Conservation (phyloP, 2,113 vertebrate genomes). For the Galbula dea region DNA sequence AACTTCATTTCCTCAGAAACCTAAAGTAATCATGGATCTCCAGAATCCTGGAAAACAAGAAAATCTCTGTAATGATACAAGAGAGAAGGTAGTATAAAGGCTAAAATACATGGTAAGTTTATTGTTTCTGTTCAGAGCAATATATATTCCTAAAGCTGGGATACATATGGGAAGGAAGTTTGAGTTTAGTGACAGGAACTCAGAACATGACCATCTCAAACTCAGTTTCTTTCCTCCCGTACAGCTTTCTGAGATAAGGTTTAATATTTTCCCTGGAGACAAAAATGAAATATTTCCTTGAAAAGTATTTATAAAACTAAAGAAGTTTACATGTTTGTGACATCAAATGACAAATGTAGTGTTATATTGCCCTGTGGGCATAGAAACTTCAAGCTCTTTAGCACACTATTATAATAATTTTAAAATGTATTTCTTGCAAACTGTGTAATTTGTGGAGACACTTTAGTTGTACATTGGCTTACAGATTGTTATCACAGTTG, state of each 20-base stretch:
- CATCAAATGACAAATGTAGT: conserved; percentile 49
- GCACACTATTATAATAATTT: conserved; percentile 46
- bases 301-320: conserved; percentile 21
- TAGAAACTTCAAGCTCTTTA: conserved; percentile 44
- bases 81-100: neutral
- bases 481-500: conserved; percentile 44
- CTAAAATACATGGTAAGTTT: neutral
- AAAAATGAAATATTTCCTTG: conserved; percentile 36
- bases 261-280: neutral
- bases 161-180: neutral
- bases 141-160: neutral
- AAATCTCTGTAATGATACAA: neutral
- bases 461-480: conserved; percentile 9
- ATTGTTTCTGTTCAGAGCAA: neutral
- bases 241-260: neutral
- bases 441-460: conserved; percentile 22
- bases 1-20: neutral
- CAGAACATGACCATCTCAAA: neutral
- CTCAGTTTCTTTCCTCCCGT: neutral
- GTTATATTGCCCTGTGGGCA: conserved; percentile 48
- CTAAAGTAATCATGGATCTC: neutral
- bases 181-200: neutral
- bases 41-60: neutral
- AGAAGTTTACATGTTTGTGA: conserved; percentile 11
- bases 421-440: conserved; percentile 40